Evolutionary conservation across 2,113 vertebrate species (phyloP), one percentile per base, ranked within the genome.

Genomic region (Otus sunia): DNA sequence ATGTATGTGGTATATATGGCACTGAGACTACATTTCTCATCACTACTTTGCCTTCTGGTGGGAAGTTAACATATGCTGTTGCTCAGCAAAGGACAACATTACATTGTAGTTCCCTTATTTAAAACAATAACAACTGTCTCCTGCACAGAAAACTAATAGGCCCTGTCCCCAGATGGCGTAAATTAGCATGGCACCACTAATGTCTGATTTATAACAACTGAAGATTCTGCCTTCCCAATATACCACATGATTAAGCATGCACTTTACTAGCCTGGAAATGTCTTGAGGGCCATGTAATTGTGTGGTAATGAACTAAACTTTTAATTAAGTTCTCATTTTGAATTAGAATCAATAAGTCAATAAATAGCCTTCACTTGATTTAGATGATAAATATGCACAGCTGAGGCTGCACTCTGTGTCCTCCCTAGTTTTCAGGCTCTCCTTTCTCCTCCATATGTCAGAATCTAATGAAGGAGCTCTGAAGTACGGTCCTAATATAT

Each of bases 331-430:
- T 96, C 94, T 97, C 88, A 94, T 94, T 95, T 97, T 95, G 88
- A 96, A 97, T 96, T 94, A 94, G 90, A 97, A 96, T 97, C 97
- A 96, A 94, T 97, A 97, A 97, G 78, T 97, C 97, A 97, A 97
- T 97, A 97, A 96, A 95, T 96, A 94, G 92, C 81, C 79, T 96
- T 97, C 94, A 86, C 86, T 96, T 96, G 94, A 96, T 95, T 93
- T 84, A 96, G 78, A 74, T 92, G 72, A 96, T 92, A 95, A 96
- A 95, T 95, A 96, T 64, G 93, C 94, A 86, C 95, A 97, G 96
- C 96, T 97, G 97, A 96, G 96, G 78, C 96, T 92, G 76, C 92
- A 86, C 49, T 94, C 81, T 56, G 11, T 41, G 75, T 84, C 85
- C 90, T 95, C 68, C 34, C 76, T 71, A 52, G 69, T 86, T 92